A percentile compares a stretch with the other conserved stretches of the same genome.
Evolutionary conservation across 2,113 vertebrate genomes (phyloP).

Genomic region (Pelmatolapia mariae): DNA sequence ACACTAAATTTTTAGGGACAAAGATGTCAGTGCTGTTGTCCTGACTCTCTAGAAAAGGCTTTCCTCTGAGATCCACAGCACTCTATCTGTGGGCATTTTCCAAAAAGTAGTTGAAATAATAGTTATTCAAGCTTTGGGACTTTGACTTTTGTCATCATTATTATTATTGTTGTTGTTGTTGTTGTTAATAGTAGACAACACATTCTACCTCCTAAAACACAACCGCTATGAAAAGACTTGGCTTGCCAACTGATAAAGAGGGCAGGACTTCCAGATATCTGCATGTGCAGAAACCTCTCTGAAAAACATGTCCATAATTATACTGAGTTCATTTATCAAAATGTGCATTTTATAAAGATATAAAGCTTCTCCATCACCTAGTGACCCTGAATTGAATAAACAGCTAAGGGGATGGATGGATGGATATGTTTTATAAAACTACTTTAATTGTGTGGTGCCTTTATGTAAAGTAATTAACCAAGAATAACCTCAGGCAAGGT

Average conservation of each 20-base stretch:
- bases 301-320: neutral
- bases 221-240: fast-evolving
- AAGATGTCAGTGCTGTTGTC: neutral
- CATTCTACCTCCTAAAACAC: neutral
- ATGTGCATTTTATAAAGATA: neutral
- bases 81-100: neutral
- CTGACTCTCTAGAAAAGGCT: neutral
- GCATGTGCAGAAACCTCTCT: neutral
- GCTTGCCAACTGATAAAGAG: neutral
- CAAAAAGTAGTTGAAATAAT: neutral
- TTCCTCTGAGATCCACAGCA: neutral
- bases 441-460: neutral
- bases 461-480: neutral
- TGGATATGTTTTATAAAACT: neutral
- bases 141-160: neutral
- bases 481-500: neutral
- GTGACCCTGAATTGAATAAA: neutral
- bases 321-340: neutral
- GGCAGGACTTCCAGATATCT: neutral
- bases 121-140: neutral
- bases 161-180: neutral
- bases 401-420: neutral
- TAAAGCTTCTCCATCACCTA: neutral
- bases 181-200: neutral
- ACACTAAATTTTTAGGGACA: neutral